Conservation (phyloP, 2,888 invertebrate species). For the Podotricha telesiphe region DNA sequence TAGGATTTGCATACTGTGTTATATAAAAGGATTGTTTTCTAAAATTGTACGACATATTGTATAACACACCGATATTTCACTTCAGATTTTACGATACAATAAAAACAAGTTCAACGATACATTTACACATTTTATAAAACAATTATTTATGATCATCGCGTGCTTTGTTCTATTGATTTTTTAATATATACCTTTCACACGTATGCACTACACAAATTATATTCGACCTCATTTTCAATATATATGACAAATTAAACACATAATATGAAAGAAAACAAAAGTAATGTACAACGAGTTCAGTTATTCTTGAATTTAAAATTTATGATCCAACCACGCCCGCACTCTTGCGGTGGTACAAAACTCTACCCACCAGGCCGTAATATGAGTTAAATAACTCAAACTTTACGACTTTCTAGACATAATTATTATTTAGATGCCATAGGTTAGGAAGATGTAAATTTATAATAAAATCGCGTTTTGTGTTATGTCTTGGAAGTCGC, state of each 20-base stretch:
- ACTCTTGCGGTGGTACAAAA: constrained; percentile 53
- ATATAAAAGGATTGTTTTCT: background rate
- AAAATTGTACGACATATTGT: background rate
- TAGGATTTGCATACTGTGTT: constrained; percentile 13
- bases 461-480: constrained; percentile 37
- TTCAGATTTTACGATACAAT: background rate
- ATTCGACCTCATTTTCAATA: background rate
- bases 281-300: constrained; percentile 7
- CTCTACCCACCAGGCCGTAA: constrained; percentile 51
- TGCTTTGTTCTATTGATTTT: constrained; percentile 23
- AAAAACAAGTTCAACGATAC: background rate
- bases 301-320: background rate
- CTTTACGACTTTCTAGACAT: constrained; percentile 46
- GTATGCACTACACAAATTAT: constrained; percentile 6
- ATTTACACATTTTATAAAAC: background rate
- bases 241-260: constrained; percentile 2
- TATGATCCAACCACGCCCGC: constrained; percentile 58
- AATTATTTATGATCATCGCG: background rate
- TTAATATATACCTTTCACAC: constrained; percentile 18
- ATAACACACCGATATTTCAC: background rate
- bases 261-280: constrained; percentile 21
- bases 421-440: constrained; percentile 14
- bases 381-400: constrained; percentile 45
- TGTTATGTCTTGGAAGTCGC: constrained; percentile 53
- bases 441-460: background rate